Base-by-base conservation (phyloP, 92 coral and sea anemone genomes). In the Hydrozoanthus gracilis region DNA sequence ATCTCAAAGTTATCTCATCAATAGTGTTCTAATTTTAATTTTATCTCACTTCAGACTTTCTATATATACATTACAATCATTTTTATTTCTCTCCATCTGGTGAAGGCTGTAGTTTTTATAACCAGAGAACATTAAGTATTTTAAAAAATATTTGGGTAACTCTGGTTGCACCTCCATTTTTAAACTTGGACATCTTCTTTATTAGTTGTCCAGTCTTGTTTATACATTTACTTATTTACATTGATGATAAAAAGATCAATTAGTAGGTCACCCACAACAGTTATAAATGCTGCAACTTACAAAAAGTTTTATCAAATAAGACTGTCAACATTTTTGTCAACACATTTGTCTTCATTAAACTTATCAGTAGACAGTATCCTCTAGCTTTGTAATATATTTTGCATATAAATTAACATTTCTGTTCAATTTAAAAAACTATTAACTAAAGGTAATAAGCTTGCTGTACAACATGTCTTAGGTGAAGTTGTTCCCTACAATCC, bases 401-500 rank as follows among this genome's bases (percentile, higher is more conserved):
- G n/a, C 9, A 13, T 4, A 68, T 68, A 68, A 68, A 68, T 27
- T 18, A 68, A 68, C 13, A 68, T 27, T 68, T 7, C 6, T 67
- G 15, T 64, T 0, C 17, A 64, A 64, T 64, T 67, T 18, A 18
- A 67, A 67, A 67, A 67, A 17, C 3, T 68, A 6, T 20, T 68
- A 14, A 27, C 20, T 68, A 27, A 27, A n/a, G n/a, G n/a, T 27
- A 52, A 17, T 46, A 10, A 44, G 44, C 51, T 54, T 15, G n/a
- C 44, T 56, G 61, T 87, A n/a, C 54, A 64, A 2, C 39, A 60
- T 44, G 64, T 79, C 56, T 50, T 17, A 88, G 92, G 78, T 73
- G 45, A 88, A 87, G 52, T 71, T 91, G 76, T 91, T 88, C 77
- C 94, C 88, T 51, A 71, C 90, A 12, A 88, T 88, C 8, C 79